phyloP scores from a whole-genome alignment of 2,888 invertebrate species.

The Xestobium rufovillosum region DNA sequence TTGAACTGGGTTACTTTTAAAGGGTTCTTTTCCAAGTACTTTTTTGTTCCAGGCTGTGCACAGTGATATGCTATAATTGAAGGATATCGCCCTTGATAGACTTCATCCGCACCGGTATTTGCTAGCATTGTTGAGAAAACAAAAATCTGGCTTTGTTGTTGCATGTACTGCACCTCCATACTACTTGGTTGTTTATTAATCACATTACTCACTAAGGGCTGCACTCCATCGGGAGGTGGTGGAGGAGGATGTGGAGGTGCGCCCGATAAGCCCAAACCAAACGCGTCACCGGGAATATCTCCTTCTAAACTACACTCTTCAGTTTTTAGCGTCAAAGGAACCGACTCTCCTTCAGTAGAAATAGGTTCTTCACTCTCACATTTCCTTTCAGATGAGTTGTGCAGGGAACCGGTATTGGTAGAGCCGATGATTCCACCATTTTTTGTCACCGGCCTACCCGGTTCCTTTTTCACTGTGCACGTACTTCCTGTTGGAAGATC shows the following conservation, averaged over 20 bases:
- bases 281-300: conserved; percentile 39
- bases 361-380: conserved; percentile 32
- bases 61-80: conserved; percentile 93
- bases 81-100: conserved; percentile 79
- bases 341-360: conserved; percentile 15
- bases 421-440: conserved; percentile 43
- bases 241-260: conserved; percentile 33
- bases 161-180: conserved; percentile 82
- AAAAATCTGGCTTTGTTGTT: conserved; percentile 97
- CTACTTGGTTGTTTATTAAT: conserved; percentile 72
- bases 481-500: conserved; percentile 35
- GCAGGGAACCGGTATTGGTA: conserved; percentile 41
- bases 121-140: conserved; percentile 92
- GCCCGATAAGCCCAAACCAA: conserved; percentile 33
- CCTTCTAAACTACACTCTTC: conserved; percentile 40
- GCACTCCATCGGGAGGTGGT: conserved; percentile 55
- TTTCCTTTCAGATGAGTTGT: conserved; percentile 36
- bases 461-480: conserved; percentile 38
- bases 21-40: conserved; percentile 91
- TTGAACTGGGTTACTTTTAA: conserved; percentile 82
- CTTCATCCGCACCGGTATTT: conserved; percentile 91
- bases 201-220: conserved; percentile 69
- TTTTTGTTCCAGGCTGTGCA: conserved; percentile 91
- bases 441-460: conserved; percentile 38
- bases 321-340: conserved; percentile 35